phyloP scores from a whole-genome alignment of 2,113 vertebrate species.

The Mystacornis crossleyi region DNA sequence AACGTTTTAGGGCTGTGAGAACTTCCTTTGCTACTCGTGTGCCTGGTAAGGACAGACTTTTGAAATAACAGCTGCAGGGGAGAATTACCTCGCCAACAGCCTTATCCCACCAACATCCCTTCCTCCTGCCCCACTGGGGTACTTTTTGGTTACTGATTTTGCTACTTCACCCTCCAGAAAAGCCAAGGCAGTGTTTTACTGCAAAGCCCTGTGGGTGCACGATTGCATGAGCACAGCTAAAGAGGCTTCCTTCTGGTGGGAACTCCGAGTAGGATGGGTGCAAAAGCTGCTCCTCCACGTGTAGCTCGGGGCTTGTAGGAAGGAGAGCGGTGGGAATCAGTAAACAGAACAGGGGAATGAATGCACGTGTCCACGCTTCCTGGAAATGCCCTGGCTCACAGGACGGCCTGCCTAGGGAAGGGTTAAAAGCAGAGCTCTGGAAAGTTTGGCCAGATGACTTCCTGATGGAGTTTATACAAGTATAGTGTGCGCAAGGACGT shows the following conservation, averaged over 20 bases:
- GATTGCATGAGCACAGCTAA: background rate
- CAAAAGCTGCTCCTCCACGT: background rate
- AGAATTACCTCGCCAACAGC: background rate
- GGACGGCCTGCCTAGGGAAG: conserved; percentile 36
- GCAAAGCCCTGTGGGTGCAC: background rate
- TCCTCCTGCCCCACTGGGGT: accelerated
- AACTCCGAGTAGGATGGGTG: background rate
- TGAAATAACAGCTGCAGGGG: background rate
- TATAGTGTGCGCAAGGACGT: conserved; percentile 44
- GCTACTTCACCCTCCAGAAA: background rate
- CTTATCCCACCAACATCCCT: background rate
- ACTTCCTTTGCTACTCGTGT: background rate
- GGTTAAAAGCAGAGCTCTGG: conserved; percentile 61
- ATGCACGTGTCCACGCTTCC: background rate
- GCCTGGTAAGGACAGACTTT: background rate
- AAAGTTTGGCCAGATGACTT: conserved; percentile 71
- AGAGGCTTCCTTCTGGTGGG: background rate
- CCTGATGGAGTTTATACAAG: conserved; percentile 73
- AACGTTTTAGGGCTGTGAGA: conserved; percentile 34
- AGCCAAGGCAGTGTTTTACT: background rate
- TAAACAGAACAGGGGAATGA: background rate
- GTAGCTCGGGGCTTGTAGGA: background rate
- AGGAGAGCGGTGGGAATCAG: background rate
- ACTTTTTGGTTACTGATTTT: background rate
- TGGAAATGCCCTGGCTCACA: conserved; percentile 4